Base-by-base conservation (phyloP, 1,140 invertebrate genomes). In the Sycophila sp. region DNA sequence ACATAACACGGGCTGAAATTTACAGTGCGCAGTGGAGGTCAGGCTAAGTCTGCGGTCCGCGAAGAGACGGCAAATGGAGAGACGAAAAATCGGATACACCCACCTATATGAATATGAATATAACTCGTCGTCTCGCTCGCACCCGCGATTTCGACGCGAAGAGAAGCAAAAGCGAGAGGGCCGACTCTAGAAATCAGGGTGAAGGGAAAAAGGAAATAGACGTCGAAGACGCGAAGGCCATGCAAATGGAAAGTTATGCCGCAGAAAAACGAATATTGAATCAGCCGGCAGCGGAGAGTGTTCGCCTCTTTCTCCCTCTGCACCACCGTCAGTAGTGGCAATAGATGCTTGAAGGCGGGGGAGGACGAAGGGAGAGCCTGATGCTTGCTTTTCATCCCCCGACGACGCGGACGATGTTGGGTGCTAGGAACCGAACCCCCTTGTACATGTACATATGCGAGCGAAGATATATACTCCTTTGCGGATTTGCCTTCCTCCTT, bases 241-340 rank as follows among this genome's bases (percentile, higher is more conserved):
- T 81, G 83, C 81, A 84, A 85, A 85, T 84, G 78, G 81, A 83
- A 84, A 84, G 83, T 84, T 84, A 85, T 84, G 79, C 81, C 75
- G 78, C 78, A 76, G 77, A 80, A 83, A 83, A 84, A 83, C 81
- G 83, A 84, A 85, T 85, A 84, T 85, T 83, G 81, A 83, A 84
- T 85, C 81, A 82, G 79, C 83, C 81, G 80, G 80, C 77, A 78
- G 75, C 71, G 75, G 75, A 77, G 40, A 62, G 58, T 62, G 19
- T 62, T 62, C 58, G 40, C 47, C 58, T 62, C 7, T n/a, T n/a
- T n/a, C n/a, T n/a, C n/a, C n/a, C 19, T 15, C 40, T 45, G 40
- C 51, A 60, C 40, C 58, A 59, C 47, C 63, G 42, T 53, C 30
- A 4, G 53, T 30, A 69, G 72, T 60, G 71, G 58, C 68, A 76